These are phyloP conservation scores for Tipula lateralis DNA, from an alignment of 2,888 invertebrate species.

Conservation along the genomic window DNA sequence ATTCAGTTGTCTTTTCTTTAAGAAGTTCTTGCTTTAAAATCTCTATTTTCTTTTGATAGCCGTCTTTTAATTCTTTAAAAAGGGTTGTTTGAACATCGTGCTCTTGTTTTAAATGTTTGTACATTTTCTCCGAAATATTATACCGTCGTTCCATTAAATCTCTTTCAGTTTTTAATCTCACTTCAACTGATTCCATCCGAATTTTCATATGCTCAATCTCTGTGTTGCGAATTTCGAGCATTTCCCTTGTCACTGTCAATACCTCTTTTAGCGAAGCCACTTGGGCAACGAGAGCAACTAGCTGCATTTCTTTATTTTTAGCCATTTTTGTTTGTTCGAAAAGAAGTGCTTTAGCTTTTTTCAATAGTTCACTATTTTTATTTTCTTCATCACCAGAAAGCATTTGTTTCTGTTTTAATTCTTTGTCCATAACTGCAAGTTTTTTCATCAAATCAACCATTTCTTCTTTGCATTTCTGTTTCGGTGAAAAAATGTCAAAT, in stretches of 20 bases:
- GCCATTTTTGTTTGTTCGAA: conserved; percentile 72
- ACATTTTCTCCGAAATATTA: conserved; percentile 65
- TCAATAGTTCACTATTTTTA: conserved; percentile 51
- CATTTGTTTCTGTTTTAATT: conserved; percentile 42
- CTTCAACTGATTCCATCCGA: conserved; percentile 64
- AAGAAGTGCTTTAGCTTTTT: conserved; percentile 64
- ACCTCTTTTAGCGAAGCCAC: conserved; percentile 75
- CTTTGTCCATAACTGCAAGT: neutral
- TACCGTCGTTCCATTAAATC: conserved; percentile 67
- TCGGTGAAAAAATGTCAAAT: neutral
- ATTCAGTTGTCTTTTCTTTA: too few relatives aligned
- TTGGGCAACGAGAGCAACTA: conserved; percentile 65
- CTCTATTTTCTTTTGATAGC: conserved; percentile 62
- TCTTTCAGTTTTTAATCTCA: conserved; percentile 65
- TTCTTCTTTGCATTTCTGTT: conserved; percentile 27
- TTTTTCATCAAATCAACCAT: neutral
- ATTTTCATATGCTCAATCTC: conserved; percentile 73
- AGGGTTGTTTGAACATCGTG: conserved; percentile 71
- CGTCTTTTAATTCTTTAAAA: conserved; percentile 62
- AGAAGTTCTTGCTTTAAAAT: conserved; percentile 40
- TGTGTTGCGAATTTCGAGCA: conserved; percentile 70
- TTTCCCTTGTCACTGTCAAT: conserved; percentile 72
- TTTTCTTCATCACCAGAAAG: conserved; percentile 44
- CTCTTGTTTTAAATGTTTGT: conserved; percentile 69
- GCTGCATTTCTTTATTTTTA: conserved; percentile 74